Conservation (phyloP, 2,888 invertebrate species). For the Dryobotodes eremita region DNA sequence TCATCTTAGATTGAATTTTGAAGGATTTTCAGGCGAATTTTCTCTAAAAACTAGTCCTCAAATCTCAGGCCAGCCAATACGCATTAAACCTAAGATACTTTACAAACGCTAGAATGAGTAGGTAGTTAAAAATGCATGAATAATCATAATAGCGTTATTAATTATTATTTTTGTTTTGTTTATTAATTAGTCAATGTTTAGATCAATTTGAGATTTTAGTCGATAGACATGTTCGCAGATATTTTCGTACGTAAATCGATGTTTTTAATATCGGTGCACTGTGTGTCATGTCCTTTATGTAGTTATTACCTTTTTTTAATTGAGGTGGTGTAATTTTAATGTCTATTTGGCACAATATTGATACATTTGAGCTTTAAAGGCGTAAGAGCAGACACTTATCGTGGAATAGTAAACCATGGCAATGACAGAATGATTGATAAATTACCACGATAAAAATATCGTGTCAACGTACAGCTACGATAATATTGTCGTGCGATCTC, state of each 20-base stretch:
- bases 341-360: not conserved
- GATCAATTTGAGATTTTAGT: constrained; percentile 77
- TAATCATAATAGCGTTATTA: constrained; percentile 78
- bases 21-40: not conserved
- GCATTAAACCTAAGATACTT: constrained; percentile 76
- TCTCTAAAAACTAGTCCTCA: constrained; percentile 27
- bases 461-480: not conserved
- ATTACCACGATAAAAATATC: constrained; percentile 2
- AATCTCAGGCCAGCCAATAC: constrained; percentile 57
- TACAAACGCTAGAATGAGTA: constrained; percentile 85
- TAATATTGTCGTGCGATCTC: no score
- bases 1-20: not conserved
- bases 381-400: not conserved
- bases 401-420: not conserved
- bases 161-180: constrained; percentile 75
- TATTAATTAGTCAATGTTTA: constrained; percentile 83
- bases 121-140: constrained; percentile 82
- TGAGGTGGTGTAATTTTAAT: not conserved
- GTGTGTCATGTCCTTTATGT: constrained; percentile 32
- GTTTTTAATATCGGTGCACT: constrained; percentile 40
- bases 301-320: constrained; percentile 34
- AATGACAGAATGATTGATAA: constrained; percentile 1
- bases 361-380: not conserved
- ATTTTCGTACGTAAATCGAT: constrained; percentile 70
- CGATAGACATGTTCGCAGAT: constrained; percentile 72